Conservation (phyloP, 1,140 invertebrate genomes). For the Aphaenogaster floridana region DNA sequence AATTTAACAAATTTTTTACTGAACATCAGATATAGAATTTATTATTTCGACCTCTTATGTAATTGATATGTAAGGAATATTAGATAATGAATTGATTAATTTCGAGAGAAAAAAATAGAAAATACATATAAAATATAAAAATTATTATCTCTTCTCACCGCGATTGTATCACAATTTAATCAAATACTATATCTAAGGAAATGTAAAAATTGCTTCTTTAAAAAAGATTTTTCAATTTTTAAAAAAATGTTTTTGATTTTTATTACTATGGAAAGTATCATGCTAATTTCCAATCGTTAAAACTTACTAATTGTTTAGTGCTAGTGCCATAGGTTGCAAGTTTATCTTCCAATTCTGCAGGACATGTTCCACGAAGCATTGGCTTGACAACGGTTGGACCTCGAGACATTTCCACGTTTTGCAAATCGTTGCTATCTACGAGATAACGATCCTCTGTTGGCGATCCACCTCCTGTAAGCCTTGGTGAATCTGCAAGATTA, state of each 20-base stretch:
- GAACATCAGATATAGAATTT: neutral
- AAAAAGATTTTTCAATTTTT: neutral
- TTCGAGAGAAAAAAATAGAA: neutral
- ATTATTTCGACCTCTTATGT: neutral
- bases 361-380: conserved; percentile 70
- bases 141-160: conserved; percentile 6
- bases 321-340: conserved; percentile 71
- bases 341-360: conserved; percentile 78
- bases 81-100: neutral
- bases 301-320: conserved; percentile 79
- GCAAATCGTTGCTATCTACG: conserved; percentile 26
- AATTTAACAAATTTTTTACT: neutral
- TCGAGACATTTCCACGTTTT: conserved; percentile 65
- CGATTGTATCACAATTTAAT: neutral
- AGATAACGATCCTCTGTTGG: conserved; percentile 41
- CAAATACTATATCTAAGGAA: neutral
- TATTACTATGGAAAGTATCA: neutral
- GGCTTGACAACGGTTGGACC: conserved; percentile 37
- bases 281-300: neutral
- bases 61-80: neutral
- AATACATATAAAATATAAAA: neutral
- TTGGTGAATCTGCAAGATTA: conserved; percentile 68
- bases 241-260: neutral
- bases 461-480: conserved; percentile 77
- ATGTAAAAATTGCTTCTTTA: neutral